Evolutionary conservation across 2,113 vertebrate species (phyloP), one percentile per base, ranked within the genome.

Genomic region (Sigmodon hispidus): DNA sequence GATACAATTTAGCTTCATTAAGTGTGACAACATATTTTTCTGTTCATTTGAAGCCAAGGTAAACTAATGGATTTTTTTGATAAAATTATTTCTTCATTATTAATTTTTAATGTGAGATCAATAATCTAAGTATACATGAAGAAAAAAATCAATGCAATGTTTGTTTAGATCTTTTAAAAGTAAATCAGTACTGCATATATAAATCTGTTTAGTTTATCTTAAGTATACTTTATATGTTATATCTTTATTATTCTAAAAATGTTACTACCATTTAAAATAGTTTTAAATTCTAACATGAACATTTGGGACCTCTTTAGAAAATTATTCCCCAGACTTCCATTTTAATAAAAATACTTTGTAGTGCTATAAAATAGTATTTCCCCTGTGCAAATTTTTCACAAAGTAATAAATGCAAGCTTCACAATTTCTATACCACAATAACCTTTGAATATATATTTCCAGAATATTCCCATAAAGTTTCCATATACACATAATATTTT

Each of bases 201-300:
- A 89, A 90, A 73, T 83, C 34, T 75, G 7, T 61, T 55, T 21
- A 63, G 43, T 85, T 19, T 76, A 70, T 11, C 5, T 76, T 81
- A 52, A 88, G 3, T 57, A 40, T 34, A 77, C 5, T 22, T 45
- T 73, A 57, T 57, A 57, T 86, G 7, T 59, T 55, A 15, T 87
- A 16, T 36, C 69, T 24, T 85, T 94, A 40, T 59, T 96, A 80
- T 73, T 81, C 10, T 4, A 90, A 22, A 50, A 89, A 80, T 80
- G 34, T 4, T 50, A 75, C 1, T 80, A 17, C 70, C 3, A 65
- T 67, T 93, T 36, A 94, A 89, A 94, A 65, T 94, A 86, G 59
- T 88, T 87, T 93, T 88, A 63, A 94, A 92, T 77, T 72, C 87
- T 87, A 76, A 63, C 52, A 93, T 75, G 19, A 3, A 91, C 93